Conservation (phyloP, 23 tunicate species). For the Phallusia fumigata region DNA sequence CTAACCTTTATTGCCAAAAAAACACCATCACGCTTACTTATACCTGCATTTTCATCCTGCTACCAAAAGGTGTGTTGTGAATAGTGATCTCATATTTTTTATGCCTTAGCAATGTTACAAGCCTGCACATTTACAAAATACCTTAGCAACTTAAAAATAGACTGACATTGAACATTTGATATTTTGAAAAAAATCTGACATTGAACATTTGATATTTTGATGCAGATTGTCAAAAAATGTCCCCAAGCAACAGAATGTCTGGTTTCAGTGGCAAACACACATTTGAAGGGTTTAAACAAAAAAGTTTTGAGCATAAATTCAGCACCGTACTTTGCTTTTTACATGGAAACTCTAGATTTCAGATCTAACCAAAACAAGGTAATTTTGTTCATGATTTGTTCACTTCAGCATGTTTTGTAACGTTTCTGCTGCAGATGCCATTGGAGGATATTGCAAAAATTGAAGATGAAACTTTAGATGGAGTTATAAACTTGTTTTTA, state of each 20-base stretch:
- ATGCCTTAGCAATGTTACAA: background rate
- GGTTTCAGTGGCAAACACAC: constrained; percentile 2
- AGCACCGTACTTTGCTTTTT: background rate
- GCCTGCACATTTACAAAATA: too few species aligned
- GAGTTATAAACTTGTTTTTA: constrained; percentile 36
- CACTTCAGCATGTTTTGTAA: too few species aligned
- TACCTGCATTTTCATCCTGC: constrained; percentile 20
- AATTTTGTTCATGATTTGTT: background rate
- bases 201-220: background rate
- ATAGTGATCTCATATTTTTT: background rate
- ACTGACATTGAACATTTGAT: too few species aligned
- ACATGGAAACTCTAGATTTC: background rate
- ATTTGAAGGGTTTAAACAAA: constrained; percentile 9
- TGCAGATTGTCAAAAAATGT: background rate
- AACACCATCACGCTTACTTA: constrained; percentile 22
- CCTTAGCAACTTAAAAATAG: too few species aligned
- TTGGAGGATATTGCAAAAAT: constrained; percentile 11
- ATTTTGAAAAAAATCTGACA: too few species aligned
- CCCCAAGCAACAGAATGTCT: background rate
- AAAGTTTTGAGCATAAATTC: background rate
- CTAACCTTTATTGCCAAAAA: constrained; percentile 18
- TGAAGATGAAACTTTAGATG: constrained; percentile 40
- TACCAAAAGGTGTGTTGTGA: constrained; percentile 20
- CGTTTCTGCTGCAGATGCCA: background rate
- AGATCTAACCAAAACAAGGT: background rate